Base-by-base conservation (phyloP, 2,888 invertebrate genomes). In the Agrochola circellaris region DNA sequence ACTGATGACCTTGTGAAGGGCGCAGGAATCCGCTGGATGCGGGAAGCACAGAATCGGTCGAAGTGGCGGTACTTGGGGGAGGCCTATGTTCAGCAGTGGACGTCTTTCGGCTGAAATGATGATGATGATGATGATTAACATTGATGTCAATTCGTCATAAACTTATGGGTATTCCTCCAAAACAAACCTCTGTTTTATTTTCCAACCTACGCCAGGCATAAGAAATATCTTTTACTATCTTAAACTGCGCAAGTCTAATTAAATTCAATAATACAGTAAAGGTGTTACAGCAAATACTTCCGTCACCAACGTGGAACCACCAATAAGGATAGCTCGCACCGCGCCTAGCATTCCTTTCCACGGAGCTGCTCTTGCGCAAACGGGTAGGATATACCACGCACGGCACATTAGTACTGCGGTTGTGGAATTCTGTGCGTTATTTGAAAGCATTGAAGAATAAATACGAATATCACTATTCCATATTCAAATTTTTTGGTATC, bases 291-390 rank as follows among this genome's bases (percentile, higher is more conserved):
- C 62, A 11, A 75, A 83, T 54, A 76, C 86, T 89, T 89, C 87
- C 84, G 69, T 69, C 73, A 68, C 73, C 72, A 81, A 82, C 73
- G 68, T 83, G 86, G 85, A 82, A 64, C 73, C 71, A 84, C 92
- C 87, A 91, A 89, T 91, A 93, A 92, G 93, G 92, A 92, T 89
- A 83, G 77, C 77, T 72, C 56, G 77, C 80, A 90, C 94, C 94
- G 91, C 94, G 90, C 95, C 95, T 94, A 85, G 90, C 91, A 94
- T 94, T 93, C 95, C 93, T 83, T 81, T 79, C 83, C 90, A 84
- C 89, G 87, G 83, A 82, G 79, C 81, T 89, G 87, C 91, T 85
- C 87, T 95, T 95, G 93, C 94, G 94, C 93, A 94, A 95, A 30
- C 56, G 45, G 62, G 17, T 91, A 92, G 93, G 91, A 92, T 92